Base-by-base conservation (phyloP, 2,797 vertebrate species). In the Megaceryle alcyon region DNA sequence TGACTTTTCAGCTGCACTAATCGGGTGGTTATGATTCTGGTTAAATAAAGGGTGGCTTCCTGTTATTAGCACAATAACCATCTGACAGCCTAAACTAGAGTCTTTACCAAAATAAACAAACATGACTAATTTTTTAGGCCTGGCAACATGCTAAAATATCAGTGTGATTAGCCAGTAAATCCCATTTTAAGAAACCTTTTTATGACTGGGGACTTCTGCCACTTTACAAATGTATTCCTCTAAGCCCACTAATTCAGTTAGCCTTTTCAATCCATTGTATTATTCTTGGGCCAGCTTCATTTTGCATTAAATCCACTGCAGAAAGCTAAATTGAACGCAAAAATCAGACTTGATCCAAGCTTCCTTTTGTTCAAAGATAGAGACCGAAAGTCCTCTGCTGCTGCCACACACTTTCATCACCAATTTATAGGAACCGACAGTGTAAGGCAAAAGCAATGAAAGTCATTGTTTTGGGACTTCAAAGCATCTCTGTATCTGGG, bases 231-330 rank as follows among this genome's bases (percentile, higher is more conserved):
- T 98, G 97, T 98, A 98, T 98, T 98, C 98, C 98, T 98, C 97
- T 98, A 98, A 98, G 98, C 98, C 97, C 97, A 96, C 98, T 98
- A 98, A 98, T 98, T 98, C 98, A 98, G 98, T 98, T 98, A 98
- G 98, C 98, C 98, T 98, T 98, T 98, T 98, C 98, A 98, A 98
- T 98, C 98, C 97, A 98, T 98, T 98, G 98, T 98, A 98, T 98
- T 98, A 98, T 98, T 98, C 98, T 97, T 97, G 97, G 97, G 97
- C 98, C 97, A 98, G 98, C 98, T 98, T 98, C 98, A 98, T 98
- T 98, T 98, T 98, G 98, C 98, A 98, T 98, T 98, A 98, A 98
- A 98, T 98, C 98, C 98, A 98, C 97, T 97, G 98, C 96, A 97
- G 97, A 98, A 98, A 98, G 98, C 98, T 98, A 98, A 98, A 98